Base-by-base conservation (phyloP, 2,797 vertebrate species). In the Esox lucius region DNA sequence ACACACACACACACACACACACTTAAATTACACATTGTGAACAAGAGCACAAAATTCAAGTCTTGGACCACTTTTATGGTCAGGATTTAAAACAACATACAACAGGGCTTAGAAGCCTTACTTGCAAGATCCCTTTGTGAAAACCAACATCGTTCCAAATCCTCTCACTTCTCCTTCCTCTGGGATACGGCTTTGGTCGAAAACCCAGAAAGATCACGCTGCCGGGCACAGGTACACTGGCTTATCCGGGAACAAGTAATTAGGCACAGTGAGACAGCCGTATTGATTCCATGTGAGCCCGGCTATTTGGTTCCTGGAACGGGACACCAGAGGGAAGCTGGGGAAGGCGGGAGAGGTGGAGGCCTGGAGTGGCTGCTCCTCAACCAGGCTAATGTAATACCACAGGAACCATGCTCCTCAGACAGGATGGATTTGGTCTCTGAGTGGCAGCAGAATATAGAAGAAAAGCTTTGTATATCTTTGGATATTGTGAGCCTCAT, bases 261-360 rank as follows among this genome's bases (percentile, higher is more conserved):
- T 70, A 70, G 68, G 68, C 48, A 70, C 68, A 31, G 68, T 53
- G 68, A 70, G 48, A 49, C 16, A 70, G 15, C 15, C 26, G 68
- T 15, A 70, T 8, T 51, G 39, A 46, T 16, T 69, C 17, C 17
- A 35, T 67, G 17, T 11, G 35, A 68, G 66, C 33, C 31, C 2
- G 22, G 39, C 68, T 7, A 69, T 69, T 69, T 2, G 67, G 35
- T 69, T 8, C 22, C 24, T 70, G 24, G n/a, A 49, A 16, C 12
- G 48, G 46, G 42, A 16, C 13, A 17, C 5, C 3, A 26, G 42
- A 19, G 24, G 17, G 24, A 15, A 24, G 22, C 15, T 46, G 31
- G 51, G n/a, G 17, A 19, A 56, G 5, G n/a, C 51, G 2, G n/a
- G 35, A 8, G 35, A 53, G 51, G 51, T 5, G 19, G 17, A 53